Evolutionary conservation across 2,113 vertebrate species (phyloP), one percentile per base, ranked within the genome.

Genomic region (Scortum barcoo): DNA sequence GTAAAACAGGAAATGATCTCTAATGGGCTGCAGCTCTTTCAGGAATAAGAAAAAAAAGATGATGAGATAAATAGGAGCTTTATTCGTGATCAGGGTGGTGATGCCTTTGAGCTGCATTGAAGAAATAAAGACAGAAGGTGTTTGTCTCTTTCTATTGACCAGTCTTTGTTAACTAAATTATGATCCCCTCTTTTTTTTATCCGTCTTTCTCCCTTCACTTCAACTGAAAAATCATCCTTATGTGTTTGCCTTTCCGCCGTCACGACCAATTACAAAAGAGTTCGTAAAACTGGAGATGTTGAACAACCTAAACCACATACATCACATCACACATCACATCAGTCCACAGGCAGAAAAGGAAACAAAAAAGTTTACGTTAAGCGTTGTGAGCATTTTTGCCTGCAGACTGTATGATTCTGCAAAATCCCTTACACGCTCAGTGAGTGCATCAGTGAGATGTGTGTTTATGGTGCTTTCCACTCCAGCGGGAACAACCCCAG

Each of bases 401-500:
- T 24, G 26, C 24, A 24, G 53, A 24, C 17, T 30, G 7, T 60
- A 56, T 14, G 53, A n/a, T 24, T 3, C 1, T 61, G 38, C 38
- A 24, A 26, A 17, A 26, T 44, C 22, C 20, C 7, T 62, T 24
- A 19, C 2, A 0, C 22, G 51, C 48, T 54, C 61, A 5, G 3
- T 13, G 20, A 36, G 16, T 7, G 36, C 5, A 24, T 14, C 14
- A 22, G 7, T 9, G 48, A 36, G 26, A 16, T 68, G 36, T 46
- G n/a, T 48, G 17, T 3, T 72, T 30, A 2, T 38, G 77, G 68
- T 77, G 81, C 72, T 80, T 85, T 83, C 72, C 51, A 73, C 53
- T 72, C 61, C 63, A 68, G 40, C 13, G 2, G 53, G 69, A 80
- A 48, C 38, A 50, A 38, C 40, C 78, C 40, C 36, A 54, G 46